Conservation (phyloP, 2,797 vertebrate species). For the Pampus argenteus region DNA sequence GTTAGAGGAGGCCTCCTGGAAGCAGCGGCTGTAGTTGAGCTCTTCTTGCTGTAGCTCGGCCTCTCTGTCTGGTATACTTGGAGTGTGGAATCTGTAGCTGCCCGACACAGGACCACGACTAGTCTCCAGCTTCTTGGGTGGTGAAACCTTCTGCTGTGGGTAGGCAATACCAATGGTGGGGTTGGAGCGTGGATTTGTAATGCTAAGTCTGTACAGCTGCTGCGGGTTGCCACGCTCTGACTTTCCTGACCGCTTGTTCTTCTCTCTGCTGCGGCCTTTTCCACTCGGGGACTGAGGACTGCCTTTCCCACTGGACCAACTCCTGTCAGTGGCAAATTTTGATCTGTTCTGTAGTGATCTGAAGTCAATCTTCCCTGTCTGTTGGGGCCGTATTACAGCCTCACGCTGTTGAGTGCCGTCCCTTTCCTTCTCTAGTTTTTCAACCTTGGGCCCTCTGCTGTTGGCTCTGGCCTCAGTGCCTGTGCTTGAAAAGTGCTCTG, state of each 20-base stretch:
- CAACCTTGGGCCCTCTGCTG: slow-evolving; percentile 68
- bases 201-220: slow-evolving; percentile 91
- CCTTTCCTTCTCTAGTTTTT: slow-evolving; percentile 85
- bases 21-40: slow-evolving; percentile 87
- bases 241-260: slow-evolving; percentile 85
- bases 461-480: slow-evolving; percentile 78
- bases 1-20: slow-evolving; percentile 87
- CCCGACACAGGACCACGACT: slow-evolving; percentile 79
- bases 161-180: slow-evolving; percentile 91
- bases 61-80: slow-evolving; percentile 86
- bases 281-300: slow-evolving; percentile 87
- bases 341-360: slow-evolving; percentile 88
- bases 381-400: slow-evolving; percentile 91
- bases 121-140: slow-evolving; percentile 88
- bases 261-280: slow-evolving; percentile 87
- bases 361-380: slow-evolving; percentile 90
- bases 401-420: slow-evolving; percentile 91
- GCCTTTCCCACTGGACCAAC: slow-evolving; percentile 88
- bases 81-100: slow-evolving; percentile 89
- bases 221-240: slow-evolving; percentile 88
- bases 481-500: slow-evolving; percentile 79
- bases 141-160: slow-evolving; percentile 90
- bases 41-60: slow-evolving; percentile 89
- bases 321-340: slow-evolving; percentile 84
- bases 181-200: slow-evolving; percentile 86